Conservation (phyloP, 2,888 invertebrate species). For the Coleophora flavipennella region DNA sequence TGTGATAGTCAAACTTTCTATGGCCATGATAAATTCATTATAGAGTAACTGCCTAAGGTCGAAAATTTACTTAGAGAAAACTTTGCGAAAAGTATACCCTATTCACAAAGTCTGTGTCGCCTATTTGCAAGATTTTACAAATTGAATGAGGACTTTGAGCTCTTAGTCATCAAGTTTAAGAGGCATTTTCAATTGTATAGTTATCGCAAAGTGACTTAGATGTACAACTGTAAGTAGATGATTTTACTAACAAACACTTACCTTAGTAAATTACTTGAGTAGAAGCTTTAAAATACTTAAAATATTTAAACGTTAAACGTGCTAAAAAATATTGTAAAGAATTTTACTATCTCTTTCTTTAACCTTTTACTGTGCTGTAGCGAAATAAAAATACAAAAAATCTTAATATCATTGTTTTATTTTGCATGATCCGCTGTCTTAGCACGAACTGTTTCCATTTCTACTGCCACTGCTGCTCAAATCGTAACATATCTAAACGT, state of each 20-base stretch:
- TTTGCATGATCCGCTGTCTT: constrained; percentile 17
- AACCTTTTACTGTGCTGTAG: constrained; percentile 47
- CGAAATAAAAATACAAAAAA: constrained; percentile 48
- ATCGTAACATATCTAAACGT: too few species aligned
- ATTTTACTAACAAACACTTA: constrained; percentile 15
- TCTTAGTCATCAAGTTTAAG: too few species aligned
- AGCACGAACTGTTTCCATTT: too few species aligned
- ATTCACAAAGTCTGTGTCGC: too few species aligned
- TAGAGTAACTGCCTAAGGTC: too few species aligned
- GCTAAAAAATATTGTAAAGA: constrained; percentile 47
- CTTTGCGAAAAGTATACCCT: too few species aligned
- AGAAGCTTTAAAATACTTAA: constrained; percentile 44
- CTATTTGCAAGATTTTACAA: too few species aligned
- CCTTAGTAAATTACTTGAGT: constrained; percentile 28
- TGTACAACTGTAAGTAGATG: constrained; percentile 42
- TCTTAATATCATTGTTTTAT: constrained; percentile 49
- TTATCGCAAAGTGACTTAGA: constrained; percentile 1
- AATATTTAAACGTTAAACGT: constrained; percentile 47
- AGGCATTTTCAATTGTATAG: background rate
- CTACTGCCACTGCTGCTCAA: too few species aligned
- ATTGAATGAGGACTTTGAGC: too few species aligned
- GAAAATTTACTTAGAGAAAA: too few species aligned
- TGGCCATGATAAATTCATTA: constrained; percentile 59
- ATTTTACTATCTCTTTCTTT: constrained; percentile 51
- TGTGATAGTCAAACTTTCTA: constrained; percentile 33